A percentile compares a stretch with the other conserved stretches of the same genome.
phyloP scores from a whole-genome alignment of 2,888 invertebrate genomes.

The Tuberolachnus salignus region DNA sequence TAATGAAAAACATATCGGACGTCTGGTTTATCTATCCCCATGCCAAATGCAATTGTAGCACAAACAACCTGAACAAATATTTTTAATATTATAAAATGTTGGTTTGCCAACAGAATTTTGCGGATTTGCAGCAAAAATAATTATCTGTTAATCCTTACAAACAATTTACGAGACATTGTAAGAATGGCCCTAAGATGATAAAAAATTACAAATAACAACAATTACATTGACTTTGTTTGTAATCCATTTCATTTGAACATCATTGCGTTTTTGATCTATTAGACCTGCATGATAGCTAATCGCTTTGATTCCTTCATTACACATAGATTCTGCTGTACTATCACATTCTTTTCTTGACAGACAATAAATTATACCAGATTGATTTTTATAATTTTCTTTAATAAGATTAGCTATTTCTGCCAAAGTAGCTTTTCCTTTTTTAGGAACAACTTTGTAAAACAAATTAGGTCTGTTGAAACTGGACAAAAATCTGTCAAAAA shows the following conservation, averaged over 20 bases:
- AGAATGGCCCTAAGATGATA: too few species aligned
- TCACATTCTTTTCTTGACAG: conserved; percentile 85
- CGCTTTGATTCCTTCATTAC: conserved; percentile 61
- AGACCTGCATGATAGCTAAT: conserved; percentile 89
- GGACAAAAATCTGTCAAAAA: conserved; percentile 71
- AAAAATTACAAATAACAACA: conserved; percentile 62
- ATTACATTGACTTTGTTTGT: conserved; percentile 75
- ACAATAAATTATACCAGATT: conserved; percentile 90
- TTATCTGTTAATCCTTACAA: too few species aligned
- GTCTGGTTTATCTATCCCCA: conserved; percentile 87
- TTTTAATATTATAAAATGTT: conserved; percentile 64
- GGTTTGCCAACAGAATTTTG: too few species aligned
- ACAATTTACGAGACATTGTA: too few species aligned
- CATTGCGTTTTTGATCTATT: conserved; percentile 71
- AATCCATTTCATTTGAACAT: conserved; percentile 84
- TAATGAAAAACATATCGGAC: conserved; percentile 92
- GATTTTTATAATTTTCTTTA: conserved; percentile 70
- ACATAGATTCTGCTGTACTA: conserved; percentile 67
- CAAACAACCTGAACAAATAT: conserved; percentile 76
- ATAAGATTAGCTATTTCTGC: conserved; percentile 71
- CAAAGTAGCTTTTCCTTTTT: conserved; percentile 30
- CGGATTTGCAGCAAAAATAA: too few species aligned
- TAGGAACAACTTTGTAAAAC: conserved; percentile 72
- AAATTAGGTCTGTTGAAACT: conserved; percentile 90
- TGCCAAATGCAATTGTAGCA: conserved; percentile 86